Evolutionary conservation across 1,140 invertebrate genomes (phyloP).

Genomic region (Aphis craccivora): DNA sequence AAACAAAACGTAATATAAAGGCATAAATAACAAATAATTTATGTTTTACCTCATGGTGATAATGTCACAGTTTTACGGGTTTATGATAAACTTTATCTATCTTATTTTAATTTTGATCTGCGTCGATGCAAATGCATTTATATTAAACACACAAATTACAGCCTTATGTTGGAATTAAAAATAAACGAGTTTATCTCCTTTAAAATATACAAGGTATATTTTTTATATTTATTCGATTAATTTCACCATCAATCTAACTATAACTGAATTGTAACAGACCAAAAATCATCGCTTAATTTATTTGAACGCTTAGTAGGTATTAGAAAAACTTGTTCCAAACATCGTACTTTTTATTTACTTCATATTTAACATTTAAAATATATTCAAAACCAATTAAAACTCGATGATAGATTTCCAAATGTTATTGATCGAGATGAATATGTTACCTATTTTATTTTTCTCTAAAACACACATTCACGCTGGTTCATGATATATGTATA

Average conservation of each 20-base stretch:
- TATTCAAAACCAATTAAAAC: constrained; percentile 14
- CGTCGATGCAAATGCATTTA: background rate
- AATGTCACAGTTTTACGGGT: background rate
- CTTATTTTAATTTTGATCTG: background rate
- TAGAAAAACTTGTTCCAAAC: background rate
- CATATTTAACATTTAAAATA: background rate
- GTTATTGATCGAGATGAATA: constrained; percentile 2
- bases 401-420: background rate
- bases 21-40: constrained; percentile 22
- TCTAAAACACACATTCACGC: background rate
- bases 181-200: background rate
- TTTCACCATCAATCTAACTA: background rate
- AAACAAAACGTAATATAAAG: background rate
- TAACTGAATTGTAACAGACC: background rate
- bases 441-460: background rate
- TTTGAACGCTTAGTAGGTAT: background rate
- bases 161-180: background rate
- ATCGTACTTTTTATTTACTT: background rate
- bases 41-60: background rate
- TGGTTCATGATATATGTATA: background rate
- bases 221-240: background rate
- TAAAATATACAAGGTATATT: background rate
- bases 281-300: background rate
- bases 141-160: background rate
- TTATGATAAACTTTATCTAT: constrained; percentile 34